Conservation (phyloP, 2,888 invertebrate species). For the Chydorus sphaericus region DNA sequence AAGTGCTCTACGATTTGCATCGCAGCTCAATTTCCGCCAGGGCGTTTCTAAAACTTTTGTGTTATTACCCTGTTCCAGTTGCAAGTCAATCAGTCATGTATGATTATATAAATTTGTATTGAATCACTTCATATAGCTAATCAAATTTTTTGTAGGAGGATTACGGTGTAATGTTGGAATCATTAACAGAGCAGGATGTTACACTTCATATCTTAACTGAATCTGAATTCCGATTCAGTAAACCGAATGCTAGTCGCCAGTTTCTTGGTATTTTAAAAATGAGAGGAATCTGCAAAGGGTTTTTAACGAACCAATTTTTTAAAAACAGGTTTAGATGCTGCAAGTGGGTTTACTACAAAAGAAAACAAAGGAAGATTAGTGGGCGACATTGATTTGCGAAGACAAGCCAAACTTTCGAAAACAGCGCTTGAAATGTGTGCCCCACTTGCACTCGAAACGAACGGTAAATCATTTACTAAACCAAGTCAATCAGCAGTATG, state of each 20-base stretch:
- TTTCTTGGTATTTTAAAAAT: slow-evolving; percentile 47
- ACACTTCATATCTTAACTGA: slow-evolving; percentile 70
- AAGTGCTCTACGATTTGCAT: slow-evolving; percentile 55
- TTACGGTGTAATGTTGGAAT: slow-evolving; percentile 66
- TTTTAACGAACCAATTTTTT: background rate
- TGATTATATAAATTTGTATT: slow-evolving; percentile 37
- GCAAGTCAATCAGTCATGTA: no score
- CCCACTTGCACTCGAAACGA: slow-evolving; percentile 67
- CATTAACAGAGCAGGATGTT: slow-evolving; percentile 62
- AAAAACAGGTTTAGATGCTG: slow-evolving; percentile 51
- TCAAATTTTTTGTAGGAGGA: slow-evolving; percentile 26
- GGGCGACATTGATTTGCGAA: slow-evolving; percentile 55
- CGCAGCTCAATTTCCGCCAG: slow-evolving; percentile 57
- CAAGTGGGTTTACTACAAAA: slow-evolving; percentile 61
- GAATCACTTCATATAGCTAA: slow-evolving; percentile 11
- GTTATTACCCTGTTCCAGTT: slow-evolving; percentile 62
- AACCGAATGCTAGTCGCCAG: slow-evolving; percentile 51
- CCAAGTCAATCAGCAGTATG: background rate
- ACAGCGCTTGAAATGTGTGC: slow-evolving; percentile 60
- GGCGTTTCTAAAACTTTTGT: slow-evolving; percentile 71
- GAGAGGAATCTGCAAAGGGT: background rate
- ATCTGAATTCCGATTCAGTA: slow-evolving; percentile 59
- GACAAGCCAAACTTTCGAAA: slow-evolving; percentile 60
- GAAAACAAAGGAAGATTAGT: slow-evolving; percentile 44
- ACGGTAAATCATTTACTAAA: slow-evolving; percentile 39